These are phyloP conservation scores for Macrosoma leucophasiata DNA, from an alignment of 2,888 invertebrate species.

Conservation along the genomic window DNA sequence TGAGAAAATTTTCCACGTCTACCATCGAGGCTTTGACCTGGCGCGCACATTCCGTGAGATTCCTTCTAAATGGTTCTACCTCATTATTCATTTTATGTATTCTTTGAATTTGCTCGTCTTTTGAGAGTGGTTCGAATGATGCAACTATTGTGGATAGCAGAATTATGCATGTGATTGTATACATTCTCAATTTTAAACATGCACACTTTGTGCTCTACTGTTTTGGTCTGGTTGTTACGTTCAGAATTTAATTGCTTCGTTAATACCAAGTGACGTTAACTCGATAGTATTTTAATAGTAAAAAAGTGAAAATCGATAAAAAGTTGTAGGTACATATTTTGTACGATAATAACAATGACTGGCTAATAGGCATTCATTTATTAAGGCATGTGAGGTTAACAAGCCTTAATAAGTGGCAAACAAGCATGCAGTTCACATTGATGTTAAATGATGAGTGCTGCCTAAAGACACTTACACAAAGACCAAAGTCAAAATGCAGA, in stretches of 20 bases:
- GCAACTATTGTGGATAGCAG: slow-evolving; percentile 28
- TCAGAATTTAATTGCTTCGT: too few relatives aligned
- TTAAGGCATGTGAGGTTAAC: too few relatives aligned
- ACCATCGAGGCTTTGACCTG: slow-evolving; percentile 55
- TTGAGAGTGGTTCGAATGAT: slow-evolving; percentile 49
- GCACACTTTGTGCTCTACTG: too few relatives aligned
- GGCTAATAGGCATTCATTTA: too few relatives aligned
- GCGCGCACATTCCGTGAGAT: slow-evolving; percentile 56
- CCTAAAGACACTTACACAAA: too few relatives aligned
- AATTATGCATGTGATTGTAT: slow-evolving; percentile 14
- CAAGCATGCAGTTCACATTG: too few relatives aligned
- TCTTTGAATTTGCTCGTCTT: slow-evolving; percentile 51
- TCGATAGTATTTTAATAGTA: not conserved
- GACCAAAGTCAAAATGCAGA: too few relatives aligned
- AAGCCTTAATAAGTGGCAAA: too few relatives aligned
- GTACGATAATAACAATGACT: too few relatives aligned
- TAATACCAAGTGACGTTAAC: too few relatives aligned
- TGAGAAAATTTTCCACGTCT: slow-evolving; percentile 58
- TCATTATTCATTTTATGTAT: slow-evolving; percentile 46
- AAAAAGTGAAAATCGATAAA: slow-evolving; percentile 1
- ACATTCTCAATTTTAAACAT: too few relatives aligned
- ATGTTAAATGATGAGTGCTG: too few relatives aligned
- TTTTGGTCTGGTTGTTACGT: slow-evolving; percentile 9
- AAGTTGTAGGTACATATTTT: slow-evolving; percentile 1
- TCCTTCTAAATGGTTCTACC: slow-evolving; percentile 60